Conservation (phyloP, 2,113 vertebrate species). For the Podarcis raffonei region DNA sequence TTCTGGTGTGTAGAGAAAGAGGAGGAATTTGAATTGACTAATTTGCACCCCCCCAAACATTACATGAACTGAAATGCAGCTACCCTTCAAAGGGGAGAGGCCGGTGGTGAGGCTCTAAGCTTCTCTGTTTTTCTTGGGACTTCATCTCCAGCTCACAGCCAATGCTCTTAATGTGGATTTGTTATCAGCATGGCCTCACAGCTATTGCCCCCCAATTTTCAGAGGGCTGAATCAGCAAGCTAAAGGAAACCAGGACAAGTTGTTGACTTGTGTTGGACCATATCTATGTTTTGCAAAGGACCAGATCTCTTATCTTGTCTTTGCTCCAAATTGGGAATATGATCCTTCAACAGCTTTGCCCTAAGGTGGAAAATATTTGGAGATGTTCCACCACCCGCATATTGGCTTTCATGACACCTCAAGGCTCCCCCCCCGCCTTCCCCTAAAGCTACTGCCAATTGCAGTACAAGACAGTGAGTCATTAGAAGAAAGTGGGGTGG, state of each 20-base stretch:
- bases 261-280: background rate
- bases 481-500: background rate
- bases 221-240: background rate
- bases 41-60: too few relatives aligned
- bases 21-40: too few relatives aligned
- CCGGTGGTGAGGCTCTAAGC: background rate
- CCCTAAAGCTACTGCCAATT: background rate
- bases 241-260: background rate
- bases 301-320: background rate
- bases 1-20: too few relatives aligned
- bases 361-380: slow-evolving; percentile 19
- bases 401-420: slow-evolving; percentile 21
- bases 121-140: background rate
- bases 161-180: background rate
- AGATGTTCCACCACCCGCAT: background rate
- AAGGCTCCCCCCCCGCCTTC: slow-evolving; percentile 34
- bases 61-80: too few relatives aligned
- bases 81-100: too few relatives aligned
- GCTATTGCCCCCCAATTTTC: background rate
- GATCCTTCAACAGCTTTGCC: slow-evolving; percentile 24
- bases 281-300: background rate
- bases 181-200: background rate
- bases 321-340: background rate
- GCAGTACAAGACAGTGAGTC: slow-evolving; percentile 19
- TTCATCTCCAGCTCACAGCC: background rate